These are phyloP conservation scores for Oplegnathus fasciatus DNA, from an alignment of 2,113 vertebrate species.

Conservation along the genomic window DNA sequence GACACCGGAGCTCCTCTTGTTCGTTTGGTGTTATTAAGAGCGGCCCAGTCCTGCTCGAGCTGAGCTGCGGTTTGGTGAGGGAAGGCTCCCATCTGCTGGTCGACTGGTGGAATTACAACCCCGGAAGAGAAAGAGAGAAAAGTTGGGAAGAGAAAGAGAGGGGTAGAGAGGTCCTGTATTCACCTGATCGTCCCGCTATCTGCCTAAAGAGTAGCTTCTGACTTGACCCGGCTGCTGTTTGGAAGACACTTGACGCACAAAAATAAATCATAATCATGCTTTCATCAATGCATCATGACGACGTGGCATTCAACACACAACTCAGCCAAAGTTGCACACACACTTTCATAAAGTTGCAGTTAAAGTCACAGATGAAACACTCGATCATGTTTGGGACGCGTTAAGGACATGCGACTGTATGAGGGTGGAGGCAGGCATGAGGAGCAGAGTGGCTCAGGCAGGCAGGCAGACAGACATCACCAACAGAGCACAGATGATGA, in stretches of 20 bases:
- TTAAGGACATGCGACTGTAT: constrained; percentile 78
- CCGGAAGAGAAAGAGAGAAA: constrained; percentile 32
- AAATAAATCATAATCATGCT: constrained; percentile 48
- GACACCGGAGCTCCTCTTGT: constrained; percentile 30
- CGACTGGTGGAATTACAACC: constrained; percentile 58
- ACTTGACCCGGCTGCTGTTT: constrained; percentile 27
- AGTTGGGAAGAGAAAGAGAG: constrained; percentile 24
- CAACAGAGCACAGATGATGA: constrained; percentile 63
- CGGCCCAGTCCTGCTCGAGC: constrained; percentile 24
- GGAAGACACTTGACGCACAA: constrained; percentile 11
- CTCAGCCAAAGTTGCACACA: neutral
- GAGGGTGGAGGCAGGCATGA: constrained; percentile 82
- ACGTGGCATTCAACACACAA: constrained; percentile 20
- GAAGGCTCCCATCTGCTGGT: constrained; percentile 73
- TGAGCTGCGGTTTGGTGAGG: constrained; percentile 47
- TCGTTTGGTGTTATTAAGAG: constrained; percentile 21
- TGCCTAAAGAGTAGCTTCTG: constrained; percentile 28
- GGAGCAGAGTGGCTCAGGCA: constrained; percentile 89
- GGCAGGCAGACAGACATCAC: constrained; percentile 80
- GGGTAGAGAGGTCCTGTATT: constrained; percentile 79
- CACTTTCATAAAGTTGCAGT: neutral
- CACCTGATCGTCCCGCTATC: constrained; percentile 57
- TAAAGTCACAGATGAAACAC: constrained; percentile 6
- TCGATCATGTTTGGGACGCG: constrained; percentile 48
- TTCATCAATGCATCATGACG: constrained; percentile 10